Evolutionary conservation across 2,888 invertebrate species (phyloP).

Genomic region (Lithophane semibrunnea): DNA sequence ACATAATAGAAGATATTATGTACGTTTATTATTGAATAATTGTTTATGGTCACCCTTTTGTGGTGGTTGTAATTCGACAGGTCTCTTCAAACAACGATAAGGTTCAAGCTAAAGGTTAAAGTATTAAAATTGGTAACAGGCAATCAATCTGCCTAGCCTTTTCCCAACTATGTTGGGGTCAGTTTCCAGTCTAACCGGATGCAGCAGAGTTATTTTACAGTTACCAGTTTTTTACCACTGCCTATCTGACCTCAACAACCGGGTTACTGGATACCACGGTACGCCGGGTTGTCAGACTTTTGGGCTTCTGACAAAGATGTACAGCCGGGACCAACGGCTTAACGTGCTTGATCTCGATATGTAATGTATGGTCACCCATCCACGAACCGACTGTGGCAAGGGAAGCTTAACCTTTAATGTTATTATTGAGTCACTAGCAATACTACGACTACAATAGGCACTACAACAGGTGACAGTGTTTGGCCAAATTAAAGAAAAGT

Average conservation of each 20-base stretch:
- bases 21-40: constrained; percentile 46
- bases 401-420: background rate
- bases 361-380: background rate
- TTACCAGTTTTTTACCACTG: background rate
- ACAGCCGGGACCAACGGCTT: background rate
- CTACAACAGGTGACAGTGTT: background rate
- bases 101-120: constrained; percentile 30
- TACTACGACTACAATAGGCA: background rate
- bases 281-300: background rate
- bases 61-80: constrained; percentile 23
- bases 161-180: background rate
- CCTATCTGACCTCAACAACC: background rate
- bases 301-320: background rate
- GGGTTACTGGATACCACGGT: too few species aligned
- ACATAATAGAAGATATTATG: constrained; percentile 55
- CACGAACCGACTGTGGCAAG: background rate
- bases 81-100: constrained; percentile 16
- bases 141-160: background rate
- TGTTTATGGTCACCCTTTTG: constrained; percentile 41
- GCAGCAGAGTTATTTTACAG: too few species aligned
- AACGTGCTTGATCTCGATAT: too few species aligned
- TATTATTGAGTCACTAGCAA: background rate
- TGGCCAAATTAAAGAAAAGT: background rate
- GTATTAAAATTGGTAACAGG: constrained; percentile 2
- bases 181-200: background rate